Evolutionary conservation across 2,113 vertebrate species (phyloP).

Genomic region (Anas platyrhynchos): DNA sequence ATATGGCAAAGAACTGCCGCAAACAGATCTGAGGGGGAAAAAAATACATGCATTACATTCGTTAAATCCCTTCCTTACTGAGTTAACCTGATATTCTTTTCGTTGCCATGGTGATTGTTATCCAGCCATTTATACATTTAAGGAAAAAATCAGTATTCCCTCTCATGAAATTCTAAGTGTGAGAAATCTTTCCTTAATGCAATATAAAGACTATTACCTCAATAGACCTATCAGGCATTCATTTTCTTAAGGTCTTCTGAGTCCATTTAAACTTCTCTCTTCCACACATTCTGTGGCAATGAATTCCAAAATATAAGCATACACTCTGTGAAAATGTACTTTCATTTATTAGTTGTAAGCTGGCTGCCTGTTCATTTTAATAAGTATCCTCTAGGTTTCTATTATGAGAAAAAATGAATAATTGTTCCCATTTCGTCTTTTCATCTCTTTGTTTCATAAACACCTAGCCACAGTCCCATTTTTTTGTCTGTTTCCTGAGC

Average conservation of each 20-base stretch:
- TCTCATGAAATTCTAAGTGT: slow-evolving; percentile 39
- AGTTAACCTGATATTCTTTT: slow-evolving; percentile 22
- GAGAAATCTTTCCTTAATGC: slow-evolving; percentile 32
- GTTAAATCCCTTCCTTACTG: slow-evolving; percentile 26
- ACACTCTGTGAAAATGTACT: not conserved
- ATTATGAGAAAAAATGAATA: not conserved
- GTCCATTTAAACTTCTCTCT: slow-evolving; percentile 28
- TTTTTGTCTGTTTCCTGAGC: not conserved
- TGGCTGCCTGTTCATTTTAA: slow-evolving; percentile 18
- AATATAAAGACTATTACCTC: slow-evolving; percentile 49
- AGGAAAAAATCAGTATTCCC: slow-evolving; percentile 37
- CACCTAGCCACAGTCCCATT: not conserved
- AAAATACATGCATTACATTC: not conserved
- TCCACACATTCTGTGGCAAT: not conserved
- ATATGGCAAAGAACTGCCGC: not conserved
- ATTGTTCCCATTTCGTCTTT: not conserved
- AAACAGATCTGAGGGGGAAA: not conserved
- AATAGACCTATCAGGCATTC: slow-evolving; percentile 14
- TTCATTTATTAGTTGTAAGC: not conserved
- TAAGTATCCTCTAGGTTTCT: not conserved
- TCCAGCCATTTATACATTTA: slow-evolving; percentile 45
- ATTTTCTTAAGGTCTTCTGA: slow-evolving; percentile 40
- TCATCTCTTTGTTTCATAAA: slow-evolving; percentile 3
- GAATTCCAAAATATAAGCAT: slow-evolving; percentile 22
- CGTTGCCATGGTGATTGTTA: slow-evolving; percentile 57